Conservation (phyloP, 1,140 invertebrate species). For the Heliconius himera region DNA sequence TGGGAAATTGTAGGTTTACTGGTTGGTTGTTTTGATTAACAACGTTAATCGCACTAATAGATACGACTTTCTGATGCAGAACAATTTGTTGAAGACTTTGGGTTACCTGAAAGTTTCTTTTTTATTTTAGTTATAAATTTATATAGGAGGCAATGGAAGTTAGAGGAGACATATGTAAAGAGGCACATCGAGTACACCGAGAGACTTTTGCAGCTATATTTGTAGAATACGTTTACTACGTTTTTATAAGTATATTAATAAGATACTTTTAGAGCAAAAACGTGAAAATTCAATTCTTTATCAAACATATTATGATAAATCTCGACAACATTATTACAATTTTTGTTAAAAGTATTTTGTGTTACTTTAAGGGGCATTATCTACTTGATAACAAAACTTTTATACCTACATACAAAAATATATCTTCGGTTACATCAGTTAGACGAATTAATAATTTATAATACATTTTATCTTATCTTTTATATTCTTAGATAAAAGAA, state of each 20-base stretch:
- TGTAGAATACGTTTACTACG: no score
- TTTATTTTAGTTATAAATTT: neutral
- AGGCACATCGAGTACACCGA: no score
- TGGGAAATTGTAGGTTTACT: constrained; percentile 48
- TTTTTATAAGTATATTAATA: no score
- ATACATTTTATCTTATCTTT: constrained; percentile 9
- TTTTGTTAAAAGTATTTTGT: neutral
- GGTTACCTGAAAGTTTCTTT: constrained; percentile 52
- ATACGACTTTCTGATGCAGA: constrained; percentile 67
- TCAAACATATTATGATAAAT: no score
- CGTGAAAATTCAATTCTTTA: no score
- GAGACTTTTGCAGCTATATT: no score
- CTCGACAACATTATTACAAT: no score
- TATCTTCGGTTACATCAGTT: neutral
- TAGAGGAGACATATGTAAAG: no score
- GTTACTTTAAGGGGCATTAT: neutral
- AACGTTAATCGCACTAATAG: constrained; percentile 54
- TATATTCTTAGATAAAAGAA: neutral
- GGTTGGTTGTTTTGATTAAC: constrained; percentile 41
- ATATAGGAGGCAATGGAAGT: no score
- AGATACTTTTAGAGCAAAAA: no score
- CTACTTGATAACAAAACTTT: neutral
- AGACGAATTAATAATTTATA: neutral
- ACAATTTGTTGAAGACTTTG: constrained; percentile 64
- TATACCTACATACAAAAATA: neutral